Base-by-base conservation (phyloP, 2,113 vertebrate genomes). In the Mormyrus iriodes region DNA sequence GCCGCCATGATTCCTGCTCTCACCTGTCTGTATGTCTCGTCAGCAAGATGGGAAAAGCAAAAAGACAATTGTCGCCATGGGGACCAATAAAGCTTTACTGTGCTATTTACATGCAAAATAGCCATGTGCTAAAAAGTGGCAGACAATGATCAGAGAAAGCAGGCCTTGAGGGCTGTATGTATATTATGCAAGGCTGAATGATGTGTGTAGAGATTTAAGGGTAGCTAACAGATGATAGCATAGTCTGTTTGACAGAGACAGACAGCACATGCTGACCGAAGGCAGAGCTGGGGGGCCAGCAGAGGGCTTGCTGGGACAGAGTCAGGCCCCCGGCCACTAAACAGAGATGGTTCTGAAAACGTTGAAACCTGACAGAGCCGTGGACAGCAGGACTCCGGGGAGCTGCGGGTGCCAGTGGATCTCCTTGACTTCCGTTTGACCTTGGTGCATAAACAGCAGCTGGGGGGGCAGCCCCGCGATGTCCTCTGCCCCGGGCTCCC, bases 391-490 rank as follows among this genome's bases (percentile, higher is more conserved):
- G 2, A 96, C 90, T 0, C 97, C 97, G 0, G 96, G 95, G 13
- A 97, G 93, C 93, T 98, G 97, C 0, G 97, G 97, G 88, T 98
- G 97, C 97, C 97, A 98, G 94, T 98, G 97, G 58, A 98, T 91
- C 92, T 98, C 97, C 92, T 98, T 98, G 85, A 97, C 95, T 90
- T 98, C 97, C 0, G 95, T 96, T 93, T 98, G 97, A 0, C 97
- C 97, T 94, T 98, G 97, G 93, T 98, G 97, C 86, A 97, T 95
- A 46, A 98, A 98, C 2, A 98, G 95, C 19, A 98, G 95, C 92
- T 98, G 97, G 13, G 97, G 97, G 0, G 97, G 97, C 0, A 98
- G 94, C 24, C 94, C 96, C 92, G 96, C 94, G 4, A 94, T 90
- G 2, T 90, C 93, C 58, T 92, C 95, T 51, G 93, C 92, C 89